Percentiles rank a stretch among this genome's conserved stretches.
Conservation (phyloP, 2,113 vertebrate species). For the Orientallactaga bullata region DNA sequence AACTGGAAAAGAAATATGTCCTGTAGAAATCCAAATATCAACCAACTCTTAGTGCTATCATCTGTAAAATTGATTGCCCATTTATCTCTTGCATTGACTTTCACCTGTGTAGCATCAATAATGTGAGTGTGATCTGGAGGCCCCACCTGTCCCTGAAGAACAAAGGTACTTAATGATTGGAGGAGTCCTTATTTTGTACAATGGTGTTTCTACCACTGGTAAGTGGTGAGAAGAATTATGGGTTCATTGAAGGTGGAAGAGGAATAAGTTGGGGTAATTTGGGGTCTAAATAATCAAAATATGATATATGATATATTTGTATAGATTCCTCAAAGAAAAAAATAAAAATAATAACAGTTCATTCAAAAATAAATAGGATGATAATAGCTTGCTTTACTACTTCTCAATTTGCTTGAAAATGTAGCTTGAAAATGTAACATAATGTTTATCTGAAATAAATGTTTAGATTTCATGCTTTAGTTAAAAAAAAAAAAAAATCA, state of each 20-base stretch:
- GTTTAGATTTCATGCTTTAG: background rate
- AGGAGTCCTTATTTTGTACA: too few species aligned
- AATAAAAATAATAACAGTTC: too few species aligned
- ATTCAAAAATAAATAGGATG: background rate
- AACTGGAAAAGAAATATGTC: background rate
- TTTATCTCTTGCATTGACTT: background rate
- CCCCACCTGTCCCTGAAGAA: too few species aligned
- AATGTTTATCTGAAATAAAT: conserved; percentile 38
- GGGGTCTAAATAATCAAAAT: too few species aligned
- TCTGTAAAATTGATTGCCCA: background rate
- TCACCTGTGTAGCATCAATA: background rate
- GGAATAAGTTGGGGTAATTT: too few species aligned
- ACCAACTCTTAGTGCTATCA: background rate
- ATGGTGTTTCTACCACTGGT: too few species aligned
- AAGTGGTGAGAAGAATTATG: too few species aligned
- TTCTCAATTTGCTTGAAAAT: background rate
- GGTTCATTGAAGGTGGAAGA: too few species aligned
- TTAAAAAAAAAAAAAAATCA: background rate
- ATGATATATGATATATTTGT: too few species aligned
- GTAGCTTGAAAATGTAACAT: background rate
- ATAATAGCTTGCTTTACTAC: background rate
- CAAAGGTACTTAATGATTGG: too few species aligned
- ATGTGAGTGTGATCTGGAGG: background rate
- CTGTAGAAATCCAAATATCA: background rate
- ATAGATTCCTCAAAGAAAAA: too few species aligned